Evolutionary conservation across 2,113 vertebrate species (phyloP), one percentile per base, ranked within the genome.

Genomic region (Gracilinanus agilis): DNA sequence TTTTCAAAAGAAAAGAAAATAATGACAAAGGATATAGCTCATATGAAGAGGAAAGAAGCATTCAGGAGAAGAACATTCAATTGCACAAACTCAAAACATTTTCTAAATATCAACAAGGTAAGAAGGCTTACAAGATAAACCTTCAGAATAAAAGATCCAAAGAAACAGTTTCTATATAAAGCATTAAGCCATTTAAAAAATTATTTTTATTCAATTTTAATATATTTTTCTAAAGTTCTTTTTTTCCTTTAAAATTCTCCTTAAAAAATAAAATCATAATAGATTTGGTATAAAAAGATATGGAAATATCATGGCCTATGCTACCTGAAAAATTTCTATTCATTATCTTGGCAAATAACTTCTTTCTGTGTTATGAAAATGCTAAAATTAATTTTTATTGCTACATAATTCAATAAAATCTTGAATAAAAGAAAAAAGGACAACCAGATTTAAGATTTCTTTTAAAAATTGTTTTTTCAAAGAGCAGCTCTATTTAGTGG

Each of bases 391-490:
- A 90, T 89, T 53, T 44, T 88, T 89, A 56, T 92, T 23, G 24
- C 24, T 2, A 53, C 88, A 54, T 9, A 90, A 90, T 34, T 67
- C 44, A 54, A 90, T 27, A 29, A 0, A 54, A 4, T 54, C 27
- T 55, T 53, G 29, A 2, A 40, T 25, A 27, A 11, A 1, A 2
- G 21, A 0, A 53, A 40, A 83, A 83, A 2, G 16, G 27, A 11
- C 11, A 44, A 10, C 44, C 93, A 89, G 11, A 44, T 12, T 21
- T 0, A 24, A 90, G 12, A 19, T 34, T 10, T 56, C 49, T 92
- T 55, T 89, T 34, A 56, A 89, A 83, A 29, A 55, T 34, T 89
- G n/a, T 4, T 13, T 95, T n/a, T 91, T 90, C 56, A 67, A 90
- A 90, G 34, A 90, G 21, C 27, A 90, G 44, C 21, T 75, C 67